Evolutionary conservation across 2,888 invertebrate species (phyloP).

Genomic region (Tetragonula carbonaria): DNA sequence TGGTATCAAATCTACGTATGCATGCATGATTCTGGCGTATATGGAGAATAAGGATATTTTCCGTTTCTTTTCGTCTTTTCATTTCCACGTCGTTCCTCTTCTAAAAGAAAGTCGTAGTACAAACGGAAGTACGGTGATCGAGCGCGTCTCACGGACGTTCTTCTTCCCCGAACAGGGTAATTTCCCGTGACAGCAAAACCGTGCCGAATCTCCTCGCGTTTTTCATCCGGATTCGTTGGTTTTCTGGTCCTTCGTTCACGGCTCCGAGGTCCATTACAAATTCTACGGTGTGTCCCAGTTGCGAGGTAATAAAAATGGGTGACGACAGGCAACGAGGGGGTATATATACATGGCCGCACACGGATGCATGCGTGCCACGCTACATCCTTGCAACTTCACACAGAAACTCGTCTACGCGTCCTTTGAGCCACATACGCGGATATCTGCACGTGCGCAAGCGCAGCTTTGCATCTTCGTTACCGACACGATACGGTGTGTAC

Average conservation of each 20-base stretch:
- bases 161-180: not conserved
- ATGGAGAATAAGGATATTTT: not conserved
- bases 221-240: conserved; percentile 3
- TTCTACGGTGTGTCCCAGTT: conserved; percentile 64
- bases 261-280: conserved; percentile 56
- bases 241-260: conserved; percentile 21
- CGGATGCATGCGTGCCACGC: conserved; percentile 2
- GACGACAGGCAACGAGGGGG: conserved; percentile 39
- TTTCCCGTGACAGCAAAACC: not conserved
- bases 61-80: not conserved
- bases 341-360: conserved; percentile 19
- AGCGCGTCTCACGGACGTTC: not conserved
- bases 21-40: not conserved
- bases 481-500: not conserved
- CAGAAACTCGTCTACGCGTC: conserved; percentile 35
- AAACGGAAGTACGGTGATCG: not conserved
- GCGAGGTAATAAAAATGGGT: conserved; percentile 59
- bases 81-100: not conserved
- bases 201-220: not conserved
- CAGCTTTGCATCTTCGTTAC: conserved; percentile 35
- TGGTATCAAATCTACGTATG: too few species aligned
- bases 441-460: conserved; percentile 48
- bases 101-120: not conserved
- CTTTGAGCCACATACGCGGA: conserved; percentile 41
- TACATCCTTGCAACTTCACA: conserved; percentile 48